Evolutionary conservation across 2,113 vertebrate genomes (phyloP).

Genomic region (Cynocephalus volans): DNA sequence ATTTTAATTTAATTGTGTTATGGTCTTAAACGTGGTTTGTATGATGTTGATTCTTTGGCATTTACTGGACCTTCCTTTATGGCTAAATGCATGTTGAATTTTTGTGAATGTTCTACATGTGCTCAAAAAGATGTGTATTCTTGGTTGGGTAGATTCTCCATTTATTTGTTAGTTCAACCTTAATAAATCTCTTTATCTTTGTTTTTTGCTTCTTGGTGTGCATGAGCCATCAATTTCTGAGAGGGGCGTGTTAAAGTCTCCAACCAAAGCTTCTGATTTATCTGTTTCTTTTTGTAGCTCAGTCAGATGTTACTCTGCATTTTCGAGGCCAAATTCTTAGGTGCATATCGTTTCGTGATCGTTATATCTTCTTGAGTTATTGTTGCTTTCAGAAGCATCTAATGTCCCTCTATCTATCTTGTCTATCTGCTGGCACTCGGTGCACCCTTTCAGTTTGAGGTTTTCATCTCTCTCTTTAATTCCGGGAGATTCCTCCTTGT

Average conservation of each 20-base stretch:
- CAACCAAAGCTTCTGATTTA: conserved; percentile 31
- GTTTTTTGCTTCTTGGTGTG: conserved; percentile 4
- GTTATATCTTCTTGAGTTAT: not conserved
- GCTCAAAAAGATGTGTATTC: not conserved
- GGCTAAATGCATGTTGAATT: not conserved
- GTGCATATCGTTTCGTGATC: not conserved
- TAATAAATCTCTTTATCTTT: conserved; percentile 47
- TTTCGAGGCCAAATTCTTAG: conserved; percentile 35
- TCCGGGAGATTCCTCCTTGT: not conserved
- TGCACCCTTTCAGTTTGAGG: not conserved
- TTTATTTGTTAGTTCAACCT: not conserved
- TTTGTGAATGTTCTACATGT: not conserved
- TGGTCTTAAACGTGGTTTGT: not conserved
- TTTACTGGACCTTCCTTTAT: conserved; percentile 1
- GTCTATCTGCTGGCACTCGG: not conserved
- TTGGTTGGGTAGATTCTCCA: not conserved
- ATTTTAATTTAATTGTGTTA: not conserved
- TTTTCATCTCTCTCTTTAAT: conserved; percentile 1
- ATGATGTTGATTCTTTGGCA: not conserved
- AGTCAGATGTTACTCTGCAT: not conserved
- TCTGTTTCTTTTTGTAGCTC: not conserved
- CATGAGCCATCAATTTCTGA: conserved; percentile 32
- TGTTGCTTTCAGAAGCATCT: not conserved
- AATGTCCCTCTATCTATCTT: not conserved
- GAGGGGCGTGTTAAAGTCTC: not conserved